A percentile compares a stretch with the other conserved stretches of the same genome.
Evolutionary conservation across 2,797 vertebrate species (phyloP).

Genomic region (Micromesistius poutassou): DNA sequence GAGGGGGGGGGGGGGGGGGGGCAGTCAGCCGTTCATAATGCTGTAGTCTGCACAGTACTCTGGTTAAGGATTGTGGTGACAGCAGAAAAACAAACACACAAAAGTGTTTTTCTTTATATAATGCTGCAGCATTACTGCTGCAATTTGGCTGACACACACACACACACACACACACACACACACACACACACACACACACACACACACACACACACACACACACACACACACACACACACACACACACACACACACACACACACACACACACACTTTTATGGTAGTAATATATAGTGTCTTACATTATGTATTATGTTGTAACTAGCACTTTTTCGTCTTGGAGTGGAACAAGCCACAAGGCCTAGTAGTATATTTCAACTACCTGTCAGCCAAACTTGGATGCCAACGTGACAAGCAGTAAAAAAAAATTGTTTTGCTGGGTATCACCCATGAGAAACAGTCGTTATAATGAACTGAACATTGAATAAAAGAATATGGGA

Average conservation of each 20-base stretch:
- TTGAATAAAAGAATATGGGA: not conserved
- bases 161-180: constrained; percentile 1
- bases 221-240: constrained; percentile 1
- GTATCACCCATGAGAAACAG: not conserved
- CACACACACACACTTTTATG: not conserved
- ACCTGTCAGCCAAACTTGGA: not conserved
- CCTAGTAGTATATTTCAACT: not conserved
- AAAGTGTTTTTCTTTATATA: too few relatives aligned
- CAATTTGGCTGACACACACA: not conserved
- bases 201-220: not conserved
- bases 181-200: not conserved
- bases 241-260: constrained; percentile 1
- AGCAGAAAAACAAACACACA: too few relatives aligned
- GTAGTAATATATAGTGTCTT: not conserved
- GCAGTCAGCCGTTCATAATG: too few relatives aligned
- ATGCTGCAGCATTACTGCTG: too few relatives aligned
- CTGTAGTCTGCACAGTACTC: too few relatives aligned
- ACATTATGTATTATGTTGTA: not conserved
- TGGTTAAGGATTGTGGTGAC: too few relatives aligned
- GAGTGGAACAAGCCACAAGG: not conserved
- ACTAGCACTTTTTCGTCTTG: not conserved
- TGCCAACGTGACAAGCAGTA: not conserved
- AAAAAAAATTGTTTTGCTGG: not conserved
- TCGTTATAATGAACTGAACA: not conserved
- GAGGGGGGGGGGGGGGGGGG: too few relatives aligned